Base-by-base conservation (phyloP, 1,140 invertebrate species). In the Paraescarpia echinospica region DNA sequence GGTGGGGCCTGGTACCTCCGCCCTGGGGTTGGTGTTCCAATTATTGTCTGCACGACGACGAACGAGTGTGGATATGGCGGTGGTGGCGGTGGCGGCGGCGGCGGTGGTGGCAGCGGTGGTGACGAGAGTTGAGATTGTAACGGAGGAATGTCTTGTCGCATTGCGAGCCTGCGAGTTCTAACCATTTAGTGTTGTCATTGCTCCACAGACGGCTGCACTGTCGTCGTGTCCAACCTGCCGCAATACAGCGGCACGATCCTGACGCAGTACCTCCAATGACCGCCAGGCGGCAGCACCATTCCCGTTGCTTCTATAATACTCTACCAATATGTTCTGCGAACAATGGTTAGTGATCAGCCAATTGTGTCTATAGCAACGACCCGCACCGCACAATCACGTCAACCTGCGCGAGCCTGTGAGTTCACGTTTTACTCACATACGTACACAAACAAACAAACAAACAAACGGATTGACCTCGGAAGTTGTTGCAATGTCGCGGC, bases 311-410 rank as follows among this genome's bases (percentile, higher is more conserved):
- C 59, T 77, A 77, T 0, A 77, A 77, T 27, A 31, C 41, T 41
- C 41, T 41, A 41, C 27, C 59, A 18, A 4, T 77, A 2, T 77
- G 59, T 4, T 77, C 59, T 6, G 59, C 59, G 59, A 77, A 77
- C 59, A 77, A 77, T 77, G 59, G 59, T 2, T 12, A 77, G 27
- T 4, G 59, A 18, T 18, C 59, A 18, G 4, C 59, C 59, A 77
- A 77, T 77, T 77, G 59, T 77, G 59, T 31, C 59, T 77, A 77
- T 77, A 77, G 59, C 59, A 77, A 77, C 59, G 59, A 77, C 59
- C 59, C 22, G 22, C 59, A 77, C 0, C 27, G 59, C 8, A 22
- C 59, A 27, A 0, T 27, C 22, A 77, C 18, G 59, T 31, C 59
- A 77, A 77, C 12, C 18, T 14, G 59, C 59, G 59, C 59, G 59